Conservation (phyloP, 2,888 invertebrate species). For the Thyatira batis region DNA sequence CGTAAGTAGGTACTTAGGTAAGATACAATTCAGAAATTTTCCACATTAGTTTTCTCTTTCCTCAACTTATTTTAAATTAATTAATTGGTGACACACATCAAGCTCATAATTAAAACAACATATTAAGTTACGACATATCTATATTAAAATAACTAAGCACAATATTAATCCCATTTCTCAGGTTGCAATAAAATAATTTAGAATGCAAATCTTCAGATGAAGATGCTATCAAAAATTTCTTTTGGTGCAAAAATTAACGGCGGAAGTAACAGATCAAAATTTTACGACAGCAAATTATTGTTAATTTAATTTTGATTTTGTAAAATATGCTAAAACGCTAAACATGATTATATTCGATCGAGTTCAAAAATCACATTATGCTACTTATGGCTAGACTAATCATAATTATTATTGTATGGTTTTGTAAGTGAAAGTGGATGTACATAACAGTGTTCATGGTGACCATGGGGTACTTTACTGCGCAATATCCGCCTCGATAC, state of each 20-base stretch:
- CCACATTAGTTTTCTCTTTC: too few species aligned
- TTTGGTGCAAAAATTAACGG: not conserved
- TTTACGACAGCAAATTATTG: not conserved
- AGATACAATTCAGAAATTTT: too few species aligned
- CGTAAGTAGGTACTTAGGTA: too few species aligned
- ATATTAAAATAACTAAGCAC: too few species aligned
- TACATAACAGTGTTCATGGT: conserved; percentile 5
- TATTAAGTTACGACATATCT: too few species aligned
- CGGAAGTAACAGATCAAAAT: not conserved
- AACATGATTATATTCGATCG: not conserved
- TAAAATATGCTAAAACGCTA: not conserved
- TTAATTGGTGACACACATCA: too few species aligned
- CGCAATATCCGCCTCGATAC: conserved; percentile 60
- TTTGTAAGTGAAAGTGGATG: conserved; percentile 47
- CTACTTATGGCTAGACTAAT: not conserved
- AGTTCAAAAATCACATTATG: conserved; percentile 3
- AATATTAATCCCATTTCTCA: too few species aligned
- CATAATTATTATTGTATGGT: conserved; percentile 32
- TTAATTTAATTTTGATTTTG: too few species aligned
- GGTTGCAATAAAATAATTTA: not conserved
- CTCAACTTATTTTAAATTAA: too few species aligned
- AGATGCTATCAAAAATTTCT: not conserved
- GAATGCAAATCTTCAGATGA: not conserved
- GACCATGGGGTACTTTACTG: conserved; percentile 48
- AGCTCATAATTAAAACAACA: too few species aligned